Percentiles rank a stretch among this genome's conserved stretches.
Conservation (phyloP, 2,797 vertebrate species). For the Alosa sapidissima region DNA sequence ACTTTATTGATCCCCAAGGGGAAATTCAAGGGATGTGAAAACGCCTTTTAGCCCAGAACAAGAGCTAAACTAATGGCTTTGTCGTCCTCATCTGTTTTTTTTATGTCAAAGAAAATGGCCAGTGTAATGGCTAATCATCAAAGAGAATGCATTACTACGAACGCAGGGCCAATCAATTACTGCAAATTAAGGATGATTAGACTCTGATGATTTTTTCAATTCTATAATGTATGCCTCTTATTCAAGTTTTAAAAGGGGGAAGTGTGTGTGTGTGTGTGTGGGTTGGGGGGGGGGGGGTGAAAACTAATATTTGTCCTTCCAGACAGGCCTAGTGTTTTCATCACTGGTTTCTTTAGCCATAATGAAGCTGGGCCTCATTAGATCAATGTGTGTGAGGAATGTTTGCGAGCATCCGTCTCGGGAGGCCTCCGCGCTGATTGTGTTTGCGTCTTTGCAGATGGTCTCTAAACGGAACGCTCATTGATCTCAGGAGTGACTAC, state of each 20-base stretch:
- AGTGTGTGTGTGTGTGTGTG: not conserved
- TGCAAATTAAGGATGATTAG: conserved; percentile 15
- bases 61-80: not conserved
- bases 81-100: not conserved
- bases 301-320: conserved; percentile 32
- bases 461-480: conserved; percentile 85
- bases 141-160: not conserved
- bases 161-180: conserved; percentile 2
- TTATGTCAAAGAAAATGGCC: not conserved
- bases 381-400: conserved; percentile 72
- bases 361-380: conserved; percentile 56
- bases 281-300: not conserved
- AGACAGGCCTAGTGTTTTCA: conserved; percentile 45
- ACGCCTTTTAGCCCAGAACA: not conserved
- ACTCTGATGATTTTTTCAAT: not conserved
- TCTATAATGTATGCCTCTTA: not conserved
- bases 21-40: not conserved
- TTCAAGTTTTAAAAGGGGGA: not conserved
- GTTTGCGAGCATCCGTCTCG: conserved; percentile 61
- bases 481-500: conserved; percentile 79
- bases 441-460: conserved; percentile 86
- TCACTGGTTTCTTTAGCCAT: conserved; percentile 57
- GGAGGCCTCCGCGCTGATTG: conserved; percentile 71
- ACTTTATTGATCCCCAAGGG: too few species aligned
- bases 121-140: conserved; percentile 21